These are phyloP conservation scores for Diabrotica balteata DNA, from an alignment of 2,888 invertebrate species.

Conservation along the genomic window DNA sequence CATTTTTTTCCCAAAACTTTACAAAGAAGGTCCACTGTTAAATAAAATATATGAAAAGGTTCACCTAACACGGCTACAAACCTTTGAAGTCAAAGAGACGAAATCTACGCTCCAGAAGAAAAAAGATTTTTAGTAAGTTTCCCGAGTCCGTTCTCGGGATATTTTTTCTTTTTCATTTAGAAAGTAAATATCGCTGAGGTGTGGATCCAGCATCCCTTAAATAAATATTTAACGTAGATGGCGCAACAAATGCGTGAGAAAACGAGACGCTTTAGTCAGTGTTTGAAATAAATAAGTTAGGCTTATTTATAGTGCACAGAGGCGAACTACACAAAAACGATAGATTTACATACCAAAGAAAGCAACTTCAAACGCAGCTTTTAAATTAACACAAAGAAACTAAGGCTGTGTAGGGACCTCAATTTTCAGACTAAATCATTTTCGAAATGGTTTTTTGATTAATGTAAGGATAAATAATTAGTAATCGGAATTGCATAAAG, in stretches of 20 bases:
- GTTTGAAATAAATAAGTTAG: constrained; percentile 22
- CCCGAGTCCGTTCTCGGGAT: neutral
- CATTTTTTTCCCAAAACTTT: neutral
- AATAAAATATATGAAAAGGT: neutral
- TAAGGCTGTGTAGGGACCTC: no score
- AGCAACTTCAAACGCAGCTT: no score
- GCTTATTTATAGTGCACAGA: constrained; percentile 17
- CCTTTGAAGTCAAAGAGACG: neutral
- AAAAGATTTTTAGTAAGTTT: neutral
- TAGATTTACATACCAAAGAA: no score
- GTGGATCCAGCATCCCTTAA: constrained; percentile 19
- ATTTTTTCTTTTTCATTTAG: neutral
- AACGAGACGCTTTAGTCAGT: constrained; percentile 14
- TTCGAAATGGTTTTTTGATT: no score
- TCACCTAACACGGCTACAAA: neutral
- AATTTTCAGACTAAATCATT: no score
- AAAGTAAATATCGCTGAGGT: constrained; percentile 18
- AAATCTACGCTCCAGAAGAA: neutral
- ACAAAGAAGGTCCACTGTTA: neutral
- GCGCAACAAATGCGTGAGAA: constrained; percentile 22
- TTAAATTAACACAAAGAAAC: no score
- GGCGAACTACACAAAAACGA: neutral
- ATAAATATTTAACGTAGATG: constrained; percentile 22
- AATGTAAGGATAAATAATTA: no score
- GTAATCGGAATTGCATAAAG: no score